phyloP scores from a whole-genome alignment of 2,888 invertebrate species.

The Pollenia griseotomentosa region DNA sequence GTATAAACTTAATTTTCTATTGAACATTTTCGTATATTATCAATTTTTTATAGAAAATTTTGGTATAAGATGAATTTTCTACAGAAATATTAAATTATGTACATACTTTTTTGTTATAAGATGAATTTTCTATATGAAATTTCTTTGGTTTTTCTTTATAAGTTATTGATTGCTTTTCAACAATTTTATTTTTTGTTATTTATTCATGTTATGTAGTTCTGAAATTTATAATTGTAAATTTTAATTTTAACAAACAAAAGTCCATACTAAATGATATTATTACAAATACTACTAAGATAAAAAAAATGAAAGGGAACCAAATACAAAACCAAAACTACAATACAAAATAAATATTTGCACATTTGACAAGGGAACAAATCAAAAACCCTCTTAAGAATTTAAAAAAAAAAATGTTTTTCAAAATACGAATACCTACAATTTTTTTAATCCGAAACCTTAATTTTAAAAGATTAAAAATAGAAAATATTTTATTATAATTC shows the following conservation, averaged over 20 bases:
- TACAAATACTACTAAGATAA: slow-evolving; percentile 70
- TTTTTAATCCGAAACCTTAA: not conserved
- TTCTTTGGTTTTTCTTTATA: too few relatives aligned
- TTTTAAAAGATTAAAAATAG: not conserved
- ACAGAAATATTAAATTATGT: too few relatives aligned
- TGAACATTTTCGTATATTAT: too few relatives aligned
- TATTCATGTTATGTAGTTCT: not conserved
- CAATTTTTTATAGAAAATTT: too few relatives aligned
- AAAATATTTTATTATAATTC: slow-evolving; percentile 5
- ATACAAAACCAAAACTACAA: slow-evolving; percentile 43
- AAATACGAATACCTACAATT: not conserved
- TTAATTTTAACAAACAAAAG: not conserved
- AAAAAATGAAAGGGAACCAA: slow-evolving; percentile 54
- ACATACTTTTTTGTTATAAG: too few relatives aligned
- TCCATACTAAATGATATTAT: slow-evolving; percentile 21
- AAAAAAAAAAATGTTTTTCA: not conserved
- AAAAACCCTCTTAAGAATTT: slow-evolving; percentile 19
- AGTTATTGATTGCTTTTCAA: too few relatives aligned
- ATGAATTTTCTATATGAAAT: too few relatives aligned
- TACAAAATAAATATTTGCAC: slow-evolving; percentile 52
- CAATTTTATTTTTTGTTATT: not conserved
- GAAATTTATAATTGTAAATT: not conserved
- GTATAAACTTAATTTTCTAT: too few relatives aligned
- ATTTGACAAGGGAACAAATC: slow-evolving; percentile 62
- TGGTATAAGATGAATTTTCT: too few relatives aligned